A percentile compares a stretch with the other conserved stretches of the same genome.
phyloP scores from a whole-genome alignment of 2,113 vertebrate species.

The Heterochromis multidens region DNA sequence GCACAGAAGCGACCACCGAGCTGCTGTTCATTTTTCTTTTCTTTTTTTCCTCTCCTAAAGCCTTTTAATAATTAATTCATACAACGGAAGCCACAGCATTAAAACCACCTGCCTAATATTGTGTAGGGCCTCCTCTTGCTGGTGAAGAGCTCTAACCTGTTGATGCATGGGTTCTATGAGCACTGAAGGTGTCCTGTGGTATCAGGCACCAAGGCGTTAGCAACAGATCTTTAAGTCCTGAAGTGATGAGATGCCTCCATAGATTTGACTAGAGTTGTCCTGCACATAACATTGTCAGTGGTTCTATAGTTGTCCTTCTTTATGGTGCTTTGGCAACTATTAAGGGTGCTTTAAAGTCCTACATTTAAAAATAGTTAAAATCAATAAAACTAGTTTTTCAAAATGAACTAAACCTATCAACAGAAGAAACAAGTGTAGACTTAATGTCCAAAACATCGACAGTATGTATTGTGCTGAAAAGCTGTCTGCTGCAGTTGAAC shows the following conservation, averaged over 20 bases:
- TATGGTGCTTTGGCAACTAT: neutral
- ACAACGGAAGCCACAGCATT: neutral
- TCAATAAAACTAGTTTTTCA: neutral
- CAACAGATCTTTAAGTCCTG: neutral
- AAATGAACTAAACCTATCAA: neutral
- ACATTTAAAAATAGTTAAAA: neutral
- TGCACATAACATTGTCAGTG: neutral
- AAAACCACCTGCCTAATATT: neutral
- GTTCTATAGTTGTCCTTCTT: neutral
- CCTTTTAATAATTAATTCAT: neutral
- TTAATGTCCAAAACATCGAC: too few relatives aligned
- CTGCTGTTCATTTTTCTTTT: neutral
- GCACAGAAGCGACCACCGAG: neutral
- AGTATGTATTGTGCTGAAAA: too few relatives aligned
- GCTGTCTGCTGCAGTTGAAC: too few relatives aligned
- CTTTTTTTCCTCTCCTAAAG: fast-evolving
- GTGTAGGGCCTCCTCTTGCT: neutral
- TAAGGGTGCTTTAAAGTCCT: fast-evolving
- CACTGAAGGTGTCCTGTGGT: neutral
- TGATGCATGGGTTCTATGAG: neutral
- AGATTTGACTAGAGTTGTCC: neutral
- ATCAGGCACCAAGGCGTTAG: neutral
- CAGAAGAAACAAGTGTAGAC: neutral
- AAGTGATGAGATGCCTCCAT: neutral
- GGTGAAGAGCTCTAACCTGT: neutral